These are phyloP conservation scores for Enteromius trimaculatus DNA, from an alignment of 2,797 vertebrate species.

Conservation along the genomic window DNA sequence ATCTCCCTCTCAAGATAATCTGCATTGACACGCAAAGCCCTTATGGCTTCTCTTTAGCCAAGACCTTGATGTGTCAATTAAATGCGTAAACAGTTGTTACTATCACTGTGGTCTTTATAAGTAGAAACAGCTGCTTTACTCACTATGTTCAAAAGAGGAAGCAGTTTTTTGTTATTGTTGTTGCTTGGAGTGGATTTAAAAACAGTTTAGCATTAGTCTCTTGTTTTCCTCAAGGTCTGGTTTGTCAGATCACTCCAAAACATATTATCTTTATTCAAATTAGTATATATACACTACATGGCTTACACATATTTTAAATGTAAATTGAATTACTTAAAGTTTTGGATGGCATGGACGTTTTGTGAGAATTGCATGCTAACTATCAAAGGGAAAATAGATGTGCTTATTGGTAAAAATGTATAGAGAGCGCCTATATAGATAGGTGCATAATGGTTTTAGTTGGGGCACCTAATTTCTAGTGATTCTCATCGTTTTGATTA, in stretches of 20 bases:
- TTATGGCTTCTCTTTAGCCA: not conserved
- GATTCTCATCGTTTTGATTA: too few relatives aligned
- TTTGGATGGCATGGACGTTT: not conserved
- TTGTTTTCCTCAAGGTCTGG: not conserved
- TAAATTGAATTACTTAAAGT: not conserved
- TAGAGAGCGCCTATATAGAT: too few relatives aligned
- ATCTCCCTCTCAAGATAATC: slow-evolving; percentile 28
- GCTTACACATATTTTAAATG: not conserved
- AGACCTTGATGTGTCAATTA: slow-evolving; percentile 33
- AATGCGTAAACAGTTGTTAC: slow-evolving; percentile 21
- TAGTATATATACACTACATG: not conserved
- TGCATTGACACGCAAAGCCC: slow-evolving; percentile 29
- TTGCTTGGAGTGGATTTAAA: slow-evolving; percentile 8
- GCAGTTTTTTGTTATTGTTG: not conserved
- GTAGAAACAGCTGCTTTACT: slow-evolving; percentile 2
- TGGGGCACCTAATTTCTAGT: too few relatives aligned
- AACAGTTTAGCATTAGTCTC: slow-evolving; percentile 2
- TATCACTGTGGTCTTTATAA: slow-evolving; percentile 3
- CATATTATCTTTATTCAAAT: not conserved
- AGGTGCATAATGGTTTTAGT: not conserved
- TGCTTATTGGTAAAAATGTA: slow-evolving; percentile 5
- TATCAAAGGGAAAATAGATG: not conserved
- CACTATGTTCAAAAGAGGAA: not conserved
- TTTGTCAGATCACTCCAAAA: not conserved
- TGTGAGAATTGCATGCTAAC: not conserved